Conservation (phyloP, 2,888 invertebrate genomes). For the Aquatica leii region DNA sequence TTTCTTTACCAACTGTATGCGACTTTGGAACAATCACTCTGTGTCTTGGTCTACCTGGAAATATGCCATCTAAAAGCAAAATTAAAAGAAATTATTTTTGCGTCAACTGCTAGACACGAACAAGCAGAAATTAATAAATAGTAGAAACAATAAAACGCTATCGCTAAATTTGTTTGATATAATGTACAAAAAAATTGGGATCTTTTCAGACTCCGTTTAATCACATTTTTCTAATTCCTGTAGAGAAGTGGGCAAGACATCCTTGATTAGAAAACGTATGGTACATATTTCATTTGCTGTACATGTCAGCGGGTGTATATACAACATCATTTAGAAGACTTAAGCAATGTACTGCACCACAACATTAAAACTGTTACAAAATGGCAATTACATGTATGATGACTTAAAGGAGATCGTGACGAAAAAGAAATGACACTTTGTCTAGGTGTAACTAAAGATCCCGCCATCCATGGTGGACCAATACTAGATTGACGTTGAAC, state of each 20-base stretch:
- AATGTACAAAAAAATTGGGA: no score
- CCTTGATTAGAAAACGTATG: no score
- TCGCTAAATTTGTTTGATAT: no score
- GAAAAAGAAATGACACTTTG: constrained; percentile 81
- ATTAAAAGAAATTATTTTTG: constrained; percentile 17
- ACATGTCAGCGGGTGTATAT: constrained; percentile 22
- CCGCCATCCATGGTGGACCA: constrained; percentile 66
- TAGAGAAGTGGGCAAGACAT: no score
- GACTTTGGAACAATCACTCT: constrained; percentile 62
- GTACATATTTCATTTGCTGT: constrained; percentile 14
- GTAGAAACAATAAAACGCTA: no score
- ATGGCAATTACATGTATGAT: constrained; percentile 87
- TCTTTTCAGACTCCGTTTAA: no score
- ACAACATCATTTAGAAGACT: constrained; percentile 11
- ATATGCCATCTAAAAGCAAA: constrained; percentile 63
- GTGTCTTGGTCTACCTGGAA: constrained; percentile 63
- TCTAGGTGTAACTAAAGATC: constrained; percentile 66
- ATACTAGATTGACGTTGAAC: constrained; percentile 60
- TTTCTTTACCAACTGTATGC: constrained; percentile 66
- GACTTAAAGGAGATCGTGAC: constrained; percentile 79
- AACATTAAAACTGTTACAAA: constrained; percentile 18
- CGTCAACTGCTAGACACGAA: no score
- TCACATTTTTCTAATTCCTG: no score
- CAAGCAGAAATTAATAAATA: no score
- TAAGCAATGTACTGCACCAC: constrained; percentile 27